phyloP scores from a whole-genome alignment of 1,140 invertebrate genomes.

The Drosophila nebulosa region DNA sequence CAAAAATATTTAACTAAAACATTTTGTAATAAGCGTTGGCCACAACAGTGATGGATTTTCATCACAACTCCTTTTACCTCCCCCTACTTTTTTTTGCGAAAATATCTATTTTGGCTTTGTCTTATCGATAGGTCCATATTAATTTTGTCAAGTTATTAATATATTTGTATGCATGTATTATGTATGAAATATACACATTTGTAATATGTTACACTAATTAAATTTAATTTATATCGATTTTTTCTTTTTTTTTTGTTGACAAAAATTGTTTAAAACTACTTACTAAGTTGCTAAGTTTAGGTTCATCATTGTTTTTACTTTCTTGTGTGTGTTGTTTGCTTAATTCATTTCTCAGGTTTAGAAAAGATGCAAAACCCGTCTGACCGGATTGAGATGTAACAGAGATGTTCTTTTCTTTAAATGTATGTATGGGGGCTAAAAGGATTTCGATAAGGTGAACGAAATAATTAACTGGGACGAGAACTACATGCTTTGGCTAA shows the following conservation, averaged over 20 bases:
- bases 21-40: too few species aligned
- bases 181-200: neutral
- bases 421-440: neutral
- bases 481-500: neutral
- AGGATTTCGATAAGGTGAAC: neutral
- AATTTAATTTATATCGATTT: slow-evolving; percentile 6
- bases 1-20: too few species aligned
- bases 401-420: neutral
- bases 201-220: neutral
- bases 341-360: neutral
- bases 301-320: neutral
- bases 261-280: slow-evolving; percentile 4
- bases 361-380: neutral
- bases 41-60: too few species aligned
- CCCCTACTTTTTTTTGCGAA: too few species aligned
- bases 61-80: too few species aligned
- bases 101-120: neutral
- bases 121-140: neutral
- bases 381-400: neutral
- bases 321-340: neutral
- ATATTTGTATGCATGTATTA: neutral
- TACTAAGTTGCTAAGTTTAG: neutral
- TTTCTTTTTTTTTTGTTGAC: neutral
- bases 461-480: neutral
- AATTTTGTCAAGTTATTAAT: neutral